Evolutionary conservation across 1,140 invertebrate species (phyloP).

Genomic region (Neotoxoptera formosana): DNA sequence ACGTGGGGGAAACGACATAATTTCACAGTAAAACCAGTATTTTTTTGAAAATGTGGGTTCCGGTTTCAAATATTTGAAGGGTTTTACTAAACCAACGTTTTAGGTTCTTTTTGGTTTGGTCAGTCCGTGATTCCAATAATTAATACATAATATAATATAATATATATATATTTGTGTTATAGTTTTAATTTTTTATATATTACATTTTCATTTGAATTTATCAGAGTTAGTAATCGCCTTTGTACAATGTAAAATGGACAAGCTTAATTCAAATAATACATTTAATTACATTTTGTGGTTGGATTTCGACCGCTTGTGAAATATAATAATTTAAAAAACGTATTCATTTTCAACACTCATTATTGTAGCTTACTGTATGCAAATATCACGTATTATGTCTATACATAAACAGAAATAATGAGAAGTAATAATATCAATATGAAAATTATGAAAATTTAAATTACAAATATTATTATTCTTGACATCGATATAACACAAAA

Average conservation of each 20-base stretch:
- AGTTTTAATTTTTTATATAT: neutral
- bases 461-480: neutral
- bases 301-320: neutral
- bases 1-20: no score
- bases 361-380: neutral
- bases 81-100: no score
- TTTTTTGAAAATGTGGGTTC: no score
- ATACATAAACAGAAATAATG: neutral
- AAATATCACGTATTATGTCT: neutral
- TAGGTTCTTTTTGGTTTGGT: no score
- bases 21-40: no score
- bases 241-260: neutral
- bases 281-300: neutral
- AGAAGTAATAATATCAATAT: slow-evolving; percentile 6
- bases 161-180: neutral
- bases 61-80: no score
- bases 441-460: neutral
- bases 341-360: neutral
- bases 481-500: neutral
- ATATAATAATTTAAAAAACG: neutral
- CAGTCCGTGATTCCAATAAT: no score
- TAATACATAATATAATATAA: no score
- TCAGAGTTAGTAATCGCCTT: neutral
- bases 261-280: neutral
- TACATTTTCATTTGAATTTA: neutral